Conservation (phyloP, 2,888 invertebrate species). For the Torymus tubicola region DNA sequence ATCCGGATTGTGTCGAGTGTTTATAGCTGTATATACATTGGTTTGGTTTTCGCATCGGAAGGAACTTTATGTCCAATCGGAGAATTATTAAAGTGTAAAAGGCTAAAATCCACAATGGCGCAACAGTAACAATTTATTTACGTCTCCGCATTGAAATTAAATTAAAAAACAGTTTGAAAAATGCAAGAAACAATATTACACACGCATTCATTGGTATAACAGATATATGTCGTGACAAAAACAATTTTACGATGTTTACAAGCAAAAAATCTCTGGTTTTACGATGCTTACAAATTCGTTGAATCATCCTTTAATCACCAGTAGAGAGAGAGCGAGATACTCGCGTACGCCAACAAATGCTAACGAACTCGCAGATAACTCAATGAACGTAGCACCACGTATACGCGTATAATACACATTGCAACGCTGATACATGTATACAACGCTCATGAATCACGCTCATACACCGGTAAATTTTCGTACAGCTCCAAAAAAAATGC, state of each 20-base stretch:
- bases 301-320: neutral
- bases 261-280: neutral
- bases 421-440: too few species aligned
- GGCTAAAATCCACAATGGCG: conserved; percentile 7
- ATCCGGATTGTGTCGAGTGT: conserved; percentile 44
- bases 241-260: neutral
- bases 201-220: too few species aligned
- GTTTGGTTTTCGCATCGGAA: conserved; percentile 31
- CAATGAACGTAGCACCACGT: too few species aligned
- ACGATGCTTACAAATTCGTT: neutral
- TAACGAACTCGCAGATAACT: conserved; percentile 29
- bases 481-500: neutral
- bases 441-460: conserved; percentile 11
- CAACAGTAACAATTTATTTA: conserved; percentile 1
- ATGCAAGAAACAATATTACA: too few species aligned
- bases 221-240: too few species aligned
- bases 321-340: too few species aligned
- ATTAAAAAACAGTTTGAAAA: too few species aligned
- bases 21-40: conserved; percentile 31
- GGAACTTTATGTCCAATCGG: conserved; percentile 33
- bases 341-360: neutral
- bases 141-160: too few species aligned
- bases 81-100: conserved; percentile 39
- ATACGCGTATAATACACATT: too few species aligned
- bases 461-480: neutral